Conservation (phyloP, 2,797 vertebrate species). For the Menidia menidia region DNA sequence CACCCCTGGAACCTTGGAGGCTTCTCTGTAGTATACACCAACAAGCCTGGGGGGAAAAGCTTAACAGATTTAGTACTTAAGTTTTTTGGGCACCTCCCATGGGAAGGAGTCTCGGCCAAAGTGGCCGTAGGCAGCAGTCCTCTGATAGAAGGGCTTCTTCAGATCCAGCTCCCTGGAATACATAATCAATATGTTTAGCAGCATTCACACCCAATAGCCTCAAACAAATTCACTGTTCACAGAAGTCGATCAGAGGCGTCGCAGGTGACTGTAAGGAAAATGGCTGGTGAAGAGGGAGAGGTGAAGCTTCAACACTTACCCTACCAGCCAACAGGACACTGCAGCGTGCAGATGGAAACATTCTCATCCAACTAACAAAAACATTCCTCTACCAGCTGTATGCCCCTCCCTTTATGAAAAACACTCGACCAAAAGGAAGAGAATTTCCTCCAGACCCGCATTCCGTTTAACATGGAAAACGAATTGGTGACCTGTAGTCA, state of each 20-base stretch:
- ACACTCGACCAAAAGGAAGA: background rate
- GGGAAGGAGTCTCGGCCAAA: conserved; percentile 98
- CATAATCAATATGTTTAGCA: conserved; percentile 91
- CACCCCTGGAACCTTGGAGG: conserved; percentile 88
- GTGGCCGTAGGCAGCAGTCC: conserved; percentile 97
- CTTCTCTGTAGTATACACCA: conserved; percentile 98
- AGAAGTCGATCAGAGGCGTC: conserved; percentile 27
- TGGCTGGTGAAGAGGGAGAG: conserved; percentile 23
- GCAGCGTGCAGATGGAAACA: conserved; percentile 61
- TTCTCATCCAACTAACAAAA: conserved; percentile 38
- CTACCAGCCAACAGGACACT: conserved; percentile 53
- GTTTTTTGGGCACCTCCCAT: conserved; percentile 97
- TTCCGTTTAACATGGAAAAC: background rate
- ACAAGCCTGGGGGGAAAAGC: conserved; percentile 90
- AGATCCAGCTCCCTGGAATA: conserved; percentile 99
- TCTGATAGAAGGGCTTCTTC: conserved; percentile 98
- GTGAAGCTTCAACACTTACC: conserved; percentile 70
- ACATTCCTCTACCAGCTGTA: conserved; percentile 13
- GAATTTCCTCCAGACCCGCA: background rate
- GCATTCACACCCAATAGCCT: conserved; percentile 38
- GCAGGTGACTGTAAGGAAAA: conserved; percentile 11
- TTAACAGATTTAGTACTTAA: conserved; percentile 93
- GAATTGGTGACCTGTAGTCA: too few species aligned
- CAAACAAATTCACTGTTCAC: conserved; percentile 42
- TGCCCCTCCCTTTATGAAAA: background rate